phyloP scores from a whole-genome alignment of 2,888 invertebrate species.

The Myathropa florea region DNA sequence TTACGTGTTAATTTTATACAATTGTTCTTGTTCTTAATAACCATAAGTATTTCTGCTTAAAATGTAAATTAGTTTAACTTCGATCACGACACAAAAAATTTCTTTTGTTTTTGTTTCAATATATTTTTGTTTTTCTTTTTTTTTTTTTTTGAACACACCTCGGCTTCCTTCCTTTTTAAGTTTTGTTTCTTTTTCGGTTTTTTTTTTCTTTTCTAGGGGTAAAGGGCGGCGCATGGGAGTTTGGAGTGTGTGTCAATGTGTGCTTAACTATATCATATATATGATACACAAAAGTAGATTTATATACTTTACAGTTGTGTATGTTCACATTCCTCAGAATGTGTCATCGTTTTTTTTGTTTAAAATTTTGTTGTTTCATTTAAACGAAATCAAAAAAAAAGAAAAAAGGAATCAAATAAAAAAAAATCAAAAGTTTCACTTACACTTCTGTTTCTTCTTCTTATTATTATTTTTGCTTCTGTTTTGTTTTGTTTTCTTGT shows the following conservation, averaged over 20 bases:
- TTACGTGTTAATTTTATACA: slow-evolving; percentile 35
- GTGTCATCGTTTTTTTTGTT: neutral
- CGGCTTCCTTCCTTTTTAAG: slow-evolving; percentile 36
- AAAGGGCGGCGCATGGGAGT: neutral
- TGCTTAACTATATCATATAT: neutral
- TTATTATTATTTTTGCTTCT: too few species aligned
- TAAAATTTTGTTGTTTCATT: neutral
- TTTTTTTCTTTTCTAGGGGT: neutral
- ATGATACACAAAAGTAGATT: neutral
- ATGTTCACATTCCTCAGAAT: neutral
- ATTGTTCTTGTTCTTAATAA: slow-evolving; percentile 60
- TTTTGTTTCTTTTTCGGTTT: slow-evolving; percentile 27
- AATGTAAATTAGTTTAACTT: slow-evolving; percentile 73
- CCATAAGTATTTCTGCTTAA: slow-evolving; percentile 62
- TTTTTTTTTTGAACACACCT: slow-evolving; percentile 16
- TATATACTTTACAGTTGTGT: neutral
- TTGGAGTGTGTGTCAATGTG: neutral
- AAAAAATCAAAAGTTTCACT: slow-evolving; percentile 12
- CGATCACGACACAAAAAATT: slow-evolving; percentile 72
- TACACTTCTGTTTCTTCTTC: neutral
- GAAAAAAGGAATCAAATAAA: neutral
- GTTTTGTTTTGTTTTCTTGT: slow-evolving; percentile 10
- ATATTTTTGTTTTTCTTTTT: slow-evolving; percentile 41
- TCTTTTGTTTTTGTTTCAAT: slow-evolving; percentile 54
- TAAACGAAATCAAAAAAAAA: neutral